phyloP scores from a whole-genome alignment of 2,888 invertebrate species.

The Listrodromus nycthemerus region DNA sequence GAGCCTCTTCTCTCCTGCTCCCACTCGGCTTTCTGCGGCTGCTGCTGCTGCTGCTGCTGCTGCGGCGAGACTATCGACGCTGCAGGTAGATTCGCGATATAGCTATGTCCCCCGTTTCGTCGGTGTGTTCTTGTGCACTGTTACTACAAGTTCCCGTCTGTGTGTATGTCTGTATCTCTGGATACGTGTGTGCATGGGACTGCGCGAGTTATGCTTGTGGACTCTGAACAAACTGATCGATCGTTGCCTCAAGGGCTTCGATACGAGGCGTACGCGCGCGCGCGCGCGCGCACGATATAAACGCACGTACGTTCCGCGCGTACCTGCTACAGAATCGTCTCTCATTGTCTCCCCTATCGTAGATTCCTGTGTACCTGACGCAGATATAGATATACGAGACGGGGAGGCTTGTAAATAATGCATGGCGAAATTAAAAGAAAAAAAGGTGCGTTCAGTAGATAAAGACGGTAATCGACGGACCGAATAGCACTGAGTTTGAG shows the following conservation, averaged over 20 bases:
- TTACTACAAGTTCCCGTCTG: constrained; percentile 12
- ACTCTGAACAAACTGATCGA: constrained; percentile 68
- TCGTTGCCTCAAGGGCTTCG: constrained; percentile 67
- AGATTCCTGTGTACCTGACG: neutral
- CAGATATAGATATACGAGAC: neutral
- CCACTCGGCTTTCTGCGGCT: constrained; percentile 1
- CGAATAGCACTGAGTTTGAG: neutral
- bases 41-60: constrained; percentile 34
- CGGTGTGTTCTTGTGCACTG: constrained; percentile 26
- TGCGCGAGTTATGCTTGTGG: constrained; percentile 64
- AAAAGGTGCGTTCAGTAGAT: neutral
- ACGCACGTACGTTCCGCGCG: constrained; percentile 43
- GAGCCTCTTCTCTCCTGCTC: constrained; percentile 29
- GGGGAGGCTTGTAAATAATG: neutral
- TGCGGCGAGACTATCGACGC: constrained; percentile 49
- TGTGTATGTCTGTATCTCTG: constrained; percentile 17
- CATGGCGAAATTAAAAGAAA: neutral
- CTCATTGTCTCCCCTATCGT: constrained; percentile 26
- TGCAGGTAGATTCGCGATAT: constrained; percentile 39
- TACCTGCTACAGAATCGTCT: constrained; percentile 60
- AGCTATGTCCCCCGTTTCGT: constrained; percentile 16
- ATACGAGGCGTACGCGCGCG: constrained; percentile 62
- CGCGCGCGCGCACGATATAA: constrained; percentile 54
- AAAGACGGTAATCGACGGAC: neutral
- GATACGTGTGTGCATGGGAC: constrained; percentile 37